Conservation (phyloP, 1,140 invertebrate species). For the Panagrolaimus sp. region DNA sequence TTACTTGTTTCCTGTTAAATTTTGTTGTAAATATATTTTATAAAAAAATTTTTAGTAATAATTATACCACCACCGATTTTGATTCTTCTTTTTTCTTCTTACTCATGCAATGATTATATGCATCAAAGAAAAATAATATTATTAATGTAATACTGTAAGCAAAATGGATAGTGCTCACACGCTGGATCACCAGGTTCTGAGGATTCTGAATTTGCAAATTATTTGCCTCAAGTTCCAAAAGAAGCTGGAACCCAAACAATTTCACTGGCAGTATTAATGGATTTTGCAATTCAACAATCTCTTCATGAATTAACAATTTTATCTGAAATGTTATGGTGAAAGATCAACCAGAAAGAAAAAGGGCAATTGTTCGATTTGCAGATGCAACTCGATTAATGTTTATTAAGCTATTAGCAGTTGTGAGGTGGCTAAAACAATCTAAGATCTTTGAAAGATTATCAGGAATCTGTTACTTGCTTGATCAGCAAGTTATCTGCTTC, state of each 20-base stretch:
- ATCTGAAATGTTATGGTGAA: constrained; percentile 86
- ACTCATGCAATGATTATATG: too few relatives aligned
- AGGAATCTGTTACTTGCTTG: constrained; percentile 88
- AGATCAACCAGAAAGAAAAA: constrained; percentile 94
- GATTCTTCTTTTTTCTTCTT: too few relatives aligned
- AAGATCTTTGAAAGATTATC: constrained; percentile 82
- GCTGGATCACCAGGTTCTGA: neutral
- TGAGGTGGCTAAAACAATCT: constrained; percentile 94
- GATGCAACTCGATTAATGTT: constrained; percentile 86
- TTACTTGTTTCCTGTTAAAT: too few relatives aligned
- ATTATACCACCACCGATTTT: too few relatives aligned
- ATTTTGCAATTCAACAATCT: constrained; percentile 89
- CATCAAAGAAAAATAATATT: too few relatives aligned
- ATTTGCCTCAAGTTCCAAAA: constrained; percentile 22
- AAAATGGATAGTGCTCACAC: neutral
- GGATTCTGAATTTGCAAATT: neutral
- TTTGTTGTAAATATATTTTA: too few relatives aligned
- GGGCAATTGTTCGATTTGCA: constrained; percentile 95
- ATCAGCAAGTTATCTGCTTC: constrained; percentile 87
- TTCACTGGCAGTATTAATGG: constrained; percentile 79
- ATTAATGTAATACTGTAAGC: too few relatives aligned
- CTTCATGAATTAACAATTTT: constrained; percentile 91
- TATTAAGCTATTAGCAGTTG: constrained; percentile 82
- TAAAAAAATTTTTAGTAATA: too few relatives aligned
- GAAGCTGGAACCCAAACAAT: constrained; percentile 61